phyloP scores from a whole-genome alignment of 2,888 invertebrate species.

The Acanthococcus lagerstroemiae region DNA sequence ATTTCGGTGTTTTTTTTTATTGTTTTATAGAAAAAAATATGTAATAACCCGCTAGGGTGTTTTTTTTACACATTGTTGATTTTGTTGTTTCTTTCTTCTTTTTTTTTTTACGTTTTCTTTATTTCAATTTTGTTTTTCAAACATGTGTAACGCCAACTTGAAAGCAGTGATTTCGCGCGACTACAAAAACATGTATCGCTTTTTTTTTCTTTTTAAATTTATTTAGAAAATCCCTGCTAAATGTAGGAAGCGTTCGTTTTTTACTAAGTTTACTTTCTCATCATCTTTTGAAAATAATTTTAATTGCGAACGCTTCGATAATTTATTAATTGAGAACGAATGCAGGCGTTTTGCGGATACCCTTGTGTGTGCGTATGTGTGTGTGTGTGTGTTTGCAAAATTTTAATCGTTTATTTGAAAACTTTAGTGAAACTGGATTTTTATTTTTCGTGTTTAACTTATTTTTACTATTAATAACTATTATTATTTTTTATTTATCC shows the following conservation, averaged over 20 bases:
- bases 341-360: too few species aligned
- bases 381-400: too few species aligned
- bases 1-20: slow-evolving; percentile 10
- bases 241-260: slow-evolving; percentile 22
- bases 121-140: slow-evolving; percentile 11
- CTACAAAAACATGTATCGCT: slow-evolving; percentile 9
- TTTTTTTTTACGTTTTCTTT: slow-evolving; percentile 6
- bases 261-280: slow-evolving; percentile 10
- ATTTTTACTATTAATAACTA: slow-evolving; percentile 6
- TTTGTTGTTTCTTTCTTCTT: slow-evolving; percentile 25
- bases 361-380: too few species aligned
- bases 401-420: background rate
- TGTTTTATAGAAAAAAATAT: slow-evolving; percentile 13
- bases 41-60: slow-evolving; percentile 23
- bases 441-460: slow-evolving; percentile 14
- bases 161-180: slow-evolving; percentile 13
- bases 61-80: slow-evolving; percentile 26
- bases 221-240: background rate
- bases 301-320: too few species aligned
- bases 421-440: slow-evolving; percentile 16
- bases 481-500: background rate
- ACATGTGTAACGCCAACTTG: background rate
- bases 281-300: slow-evolving; percentile 5
- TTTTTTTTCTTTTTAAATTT: slow-evolving; percentile 1
- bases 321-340: too few species aligned